Evolutionary conservation across 2,888 invertebrate genomes (phyloP).

Genomic region (Nomada ferruginata): DNA sequence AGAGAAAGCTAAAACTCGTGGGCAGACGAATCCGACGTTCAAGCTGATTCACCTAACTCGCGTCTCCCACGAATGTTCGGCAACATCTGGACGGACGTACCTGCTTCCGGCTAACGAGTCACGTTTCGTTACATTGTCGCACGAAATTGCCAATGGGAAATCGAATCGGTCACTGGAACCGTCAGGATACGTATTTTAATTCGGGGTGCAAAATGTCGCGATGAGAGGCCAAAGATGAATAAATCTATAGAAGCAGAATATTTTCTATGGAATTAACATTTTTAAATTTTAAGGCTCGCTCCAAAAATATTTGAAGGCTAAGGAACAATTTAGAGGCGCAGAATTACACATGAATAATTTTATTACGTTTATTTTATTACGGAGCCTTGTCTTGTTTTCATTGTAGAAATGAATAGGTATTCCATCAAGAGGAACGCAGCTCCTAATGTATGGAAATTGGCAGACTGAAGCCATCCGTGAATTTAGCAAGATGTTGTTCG

Average conservation of each 20-base stretch:
- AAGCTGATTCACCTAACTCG: constrained; percentile 58
- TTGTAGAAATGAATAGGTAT: neutral
- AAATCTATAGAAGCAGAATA: neutral
- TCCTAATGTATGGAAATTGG: constrained; percentile 37
- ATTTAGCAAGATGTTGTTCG: constrained; percentile 41
- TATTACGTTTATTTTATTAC: too few relatives aligned
- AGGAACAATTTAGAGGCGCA: too few relatives aligned
- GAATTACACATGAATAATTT: too few relatives aligned
- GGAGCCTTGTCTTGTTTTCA: neutral
- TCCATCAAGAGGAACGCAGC: neutral
- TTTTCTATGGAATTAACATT: neutral
- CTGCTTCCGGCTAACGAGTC: constrained; percentile 51
- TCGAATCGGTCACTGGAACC: constrained; percentile 18
- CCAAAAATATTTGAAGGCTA: too few relatives aligned
- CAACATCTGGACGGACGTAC: constrained; percentile 58
- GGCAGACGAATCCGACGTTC: constrained; percentile 47
- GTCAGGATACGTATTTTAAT: neutral
- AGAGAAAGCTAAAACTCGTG: constrained; percentile 61
- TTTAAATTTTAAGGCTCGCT: neutral
- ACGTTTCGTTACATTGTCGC: constrained; percentile 32
- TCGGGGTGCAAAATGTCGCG: neutral
- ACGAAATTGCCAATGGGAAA: constrained; percentile 35
- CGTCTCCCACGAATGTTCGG: constrained; percentile 57
- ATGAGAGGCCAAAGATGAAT: neutral
- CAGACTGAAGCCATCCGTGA: constrained; percentile 24